Conservation (phyloP, 2,888 invertebrate species). For the Cataglyphis albicans region DNA sequence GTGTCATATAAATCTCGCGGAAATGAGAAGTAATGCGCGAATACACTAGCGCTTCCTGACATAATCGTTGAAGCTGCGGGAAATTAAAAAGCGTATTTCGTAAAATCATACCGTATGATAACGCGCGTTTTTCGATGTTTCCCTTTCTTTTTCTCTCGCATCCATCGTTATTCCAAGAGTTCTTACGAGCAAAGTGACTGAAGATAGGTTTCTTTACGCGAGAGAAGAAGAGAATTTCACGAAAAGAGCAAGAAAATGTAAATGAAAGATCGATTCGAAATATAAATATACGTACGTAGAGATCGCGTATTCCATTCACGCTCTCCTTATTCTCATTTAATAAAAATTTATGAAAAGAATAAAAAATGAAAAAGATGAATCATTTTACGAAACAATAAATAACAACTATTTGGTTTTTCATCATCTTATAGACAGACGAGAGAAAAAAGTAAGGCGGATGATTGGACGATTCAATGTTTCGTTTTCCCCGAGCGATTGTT, state of each 20-base stretch:
- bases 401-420: background rate
- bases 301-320: background rate
- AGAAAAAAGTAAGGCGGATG: background rate
- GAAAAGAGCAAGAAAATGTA: conserved; percentile 8
- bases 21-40: conserved; percentile 56
- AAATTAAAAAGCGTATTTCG: conserved; percentile 73
- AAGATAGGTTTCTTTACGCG: conserved; percentile 55
- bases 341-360: background rate
- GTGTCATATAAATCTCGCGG: conserved; percentile 42
- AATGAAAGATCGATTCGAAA: conserved; percentile 15
- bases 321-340: background rate
- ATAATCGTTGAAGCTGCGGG: conserved; percentile 67
- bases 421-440: background rate
- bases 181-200: conserved; percentile 55
- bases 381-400: background rate
- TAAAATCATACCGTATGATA: conserved; percentile 59
- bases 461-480: background rate
- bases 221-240: conserved; percentile 17
- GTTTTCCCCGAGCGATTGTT: background rate
- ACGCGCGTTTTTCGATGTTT: background rate
- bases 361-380: conserved; percentile 2
- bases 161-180: conserved; percentile 14
- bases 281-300: conserved; percentile 10
- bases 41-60: conserved; percentile 54
- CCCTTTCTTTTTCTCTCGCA: background rate